Base-by-base conservation (phyloP, 2,113 vertebrate species). In the Myiopsitta monachus region DNA sequence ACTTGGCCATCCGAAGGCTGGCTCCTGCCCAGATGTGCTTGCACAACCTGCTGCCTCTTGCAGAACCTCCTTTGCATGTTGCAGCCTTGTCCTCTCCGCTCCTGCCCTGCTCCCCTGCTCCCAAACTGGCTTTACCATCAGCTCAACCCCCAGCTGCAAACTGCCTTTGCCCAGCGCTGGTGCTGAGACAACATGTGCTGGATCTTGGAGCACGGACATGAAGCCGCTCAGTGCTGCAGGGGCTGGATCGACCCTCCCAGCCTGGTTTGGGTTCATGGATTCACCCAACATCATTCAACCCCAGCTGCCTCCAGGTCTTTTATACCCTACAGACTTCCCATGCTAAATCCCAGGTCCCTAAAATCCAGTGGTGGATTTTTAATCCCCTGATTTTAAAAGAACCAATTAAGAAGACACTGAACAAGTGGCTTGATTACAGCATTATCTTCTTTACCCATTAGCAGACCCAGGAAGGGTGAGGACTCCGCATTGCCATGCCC, bases 301-400 rank as follows among this genome's bases (percentile, higher is more conserved):
- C 72, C 36, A 19, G 18, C 5, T 1, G 18, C 41, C 28, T 30
- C n/a, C 5, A 1, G 7, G n/a, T 33, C 19, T 59, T 24, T 30
- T 36, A 8, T 3, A 30, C 72, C 19, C 1, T 24, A 8, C 15
- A 7, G 41, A 8, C 23, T 67, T 36, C 23, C n/a, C 2, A 1
- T 28, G 72, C 39, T 47, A 10, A 57, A 57, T 22, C 11, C 26
- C 41, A 14, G 26, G 19, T 23, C 33, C 55, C 33, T 59, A n/a
- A 59, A n/a, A 59, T n/a, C 33, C 55, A n/a, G 6, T n/a, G 33
- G 21, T 59, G 57, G 57, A 59, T 36, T 59, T 59, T 36, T 36
- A 59, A 36, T 59, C 14, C 21, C 22, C 93, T 87, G 95, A 69
- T 91, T 96, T 92, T 66, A 94, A 90, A 92, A 93, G 78, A 95